A percentile compares a stretch with the other conserved stretches of the same genome.
Evolutionary conservation across 2,888 invertebrate genomes (phyloP).

Genomic region (Nephrotoma appendiculata): DNA sequence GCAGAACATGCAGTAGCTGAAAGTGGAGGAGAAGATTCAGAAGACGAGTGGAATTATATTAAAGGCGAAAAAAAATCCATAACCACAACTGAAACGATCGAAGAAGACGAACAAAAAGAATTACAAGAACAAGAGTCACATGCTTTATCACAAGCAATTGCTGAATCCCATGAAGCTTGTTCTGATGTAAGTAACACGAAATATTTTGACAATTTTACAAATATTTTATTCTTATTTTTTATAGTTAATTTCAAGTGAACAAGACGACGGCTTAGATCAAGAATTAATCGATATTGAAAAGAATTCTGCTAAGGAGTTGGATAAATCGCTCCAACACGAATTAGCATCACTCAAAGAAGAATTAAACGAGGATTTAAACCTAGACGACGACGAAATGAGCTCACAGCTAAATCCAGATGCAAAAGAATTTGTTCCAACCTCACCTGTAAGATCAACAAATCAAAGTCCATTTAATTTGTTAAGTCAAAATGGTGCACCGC

Average conservation of each 20-base stretch:
- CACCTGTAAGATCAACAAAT: constrained; percentile 33
- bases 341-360: not conserved
- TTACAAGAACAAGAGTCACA: constrained; percentile 12
- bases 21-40: constrained; percentile 32
- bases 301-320: not conserved
- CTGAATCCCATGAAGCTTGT: constrained; percentile 15
- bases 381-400: constrained; percentile 41
- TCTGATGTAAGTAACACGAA: constrained; percentile 9
- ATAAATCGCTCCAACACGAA: not conserved
- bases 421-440: constrained; percentile 65
- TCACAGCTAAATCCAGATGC: constrained; percentile 75
- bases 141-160: constrained; percentile 9
- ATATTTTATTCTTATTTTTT: not conserved
- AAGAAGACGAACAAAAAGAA: constrained; percentile 16
- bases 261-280: not conserved
- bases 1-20: constrained; percentile 3
- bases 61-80: constrained; percentile 38
- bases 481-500: not conserved
- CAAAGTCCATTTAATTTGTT: constrained; percentile 4
- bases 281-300: not conserved
- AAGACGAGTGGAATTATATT: constrained; percentile 82
- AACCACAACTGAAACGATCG: constrained; percentile 13
- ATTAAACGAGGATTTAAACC: not conserved
- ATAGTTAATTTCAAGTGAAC: not conserved
- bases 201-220: not conserved